Evolutionary conservation across 1,140 invertebrate genomes (phyloP), one percentile per base, ranked within the genome.

Genomic region (Ips nitidus): DNA sequence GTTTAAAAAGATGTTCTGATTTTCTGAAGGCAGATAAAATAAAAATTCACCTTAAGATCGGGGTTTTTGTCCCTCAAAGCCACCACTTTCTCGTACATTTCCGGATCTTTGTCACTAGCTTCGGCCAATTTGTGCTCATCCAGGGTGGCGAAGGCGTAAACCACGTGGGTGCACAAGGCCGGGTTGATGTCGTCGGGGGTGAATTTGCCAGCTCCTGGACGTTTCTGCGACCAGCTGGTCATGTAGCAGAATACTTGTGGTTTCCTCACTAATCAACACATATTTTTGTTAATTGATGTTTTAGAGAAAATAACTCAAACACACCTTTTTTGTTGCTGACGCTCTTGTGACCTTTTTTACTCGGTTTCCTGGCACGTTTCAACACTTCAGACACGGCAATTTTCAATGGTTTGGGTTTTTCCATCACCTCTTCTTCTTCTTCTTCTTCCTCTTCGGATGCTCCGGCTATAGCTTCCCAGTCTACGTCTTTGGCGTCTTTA

Each of bases 211-310:
- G 87, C 85, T 52, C 91, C 92, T 0, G 94, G 90, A 55, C 95
- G 84, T 78, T 95, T 97, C 68, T 92, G 88, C 0, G 95, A 94
- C 95, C 95, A 98, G 73, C 92, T 97, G 1, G 96, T 97, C 79
- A 94, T 86, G 78, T 98, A 98, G 80, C 96, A 98, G 73, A 98
- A 89, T 1, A 95, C 88, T 82, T 93, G 91, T 0, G 92, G 87
- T 66, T 88, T 87, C 64, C 93, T 88, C 70, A 87, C 92, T 94
- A 81, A 50, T 41, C 82, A 64, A 62, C 43, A 52, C 65, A 6
- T 55, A 55, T 37, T 55, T 55, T 22, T 36, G 37, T 2, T 8
- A 65, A 56, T 43, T 61, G 6, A 42, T 7, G 59, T 45, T 45
- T 38, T 50, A 22, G 22, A 7, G 56, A 50, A 50, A 2, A 3